Percentiles rank a stretch among this genome's conserved stretches.
Evolutionary conservation across 2,888 invertebrate genomes (phyloP).

Genomic region (Chrysotoxum bicinctum): DNA sequence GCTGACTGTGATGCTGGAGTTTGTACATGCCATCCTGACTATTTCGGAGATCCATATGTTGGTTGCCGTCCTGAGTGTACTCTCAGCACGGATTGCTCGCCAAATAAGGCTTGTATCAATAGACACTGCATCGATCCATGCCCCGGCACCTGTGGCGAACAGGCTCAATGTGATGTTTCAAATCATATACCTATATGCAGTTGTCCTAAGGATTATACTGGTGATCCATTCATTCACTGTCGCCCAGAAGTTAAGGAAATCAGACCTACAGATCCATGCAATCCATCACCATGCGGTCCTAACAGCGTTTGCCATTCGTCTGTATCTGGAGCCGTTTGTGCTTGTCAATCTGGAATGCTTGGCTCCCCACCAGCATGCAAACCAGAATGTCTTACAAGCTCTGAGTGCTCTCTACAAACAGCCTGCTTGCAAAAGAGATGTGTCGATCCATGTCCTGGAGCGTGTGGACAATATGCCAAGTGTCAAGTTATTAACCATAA

Average conservation of each 20-base stretch:
- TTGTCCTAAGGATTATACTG: constrained; percentile 85
- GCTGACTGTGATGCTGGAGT: constrained; percentile 87
- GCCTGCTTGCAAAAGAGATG: constrained; percentile 90
- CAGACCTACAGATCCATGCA: constrained; percentile 83
- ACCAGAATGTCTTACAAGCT: constrained; percentile 90
- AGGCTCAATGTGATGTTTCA: constrained; percentile 87
- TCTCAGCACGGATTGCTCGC: constrained; percentile 87
- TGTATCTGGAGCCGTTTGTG: constrained; percentile 86
- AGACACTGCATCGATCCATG: constrained; percentile 89
- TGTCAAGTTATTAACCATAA: constrained; percentile 92
- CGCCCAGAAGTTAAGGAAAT: constrained; percentile 77
- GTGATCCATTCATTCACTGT: constrained; percentile 88
- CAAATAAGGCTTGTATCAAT: constrained; percentile 87
- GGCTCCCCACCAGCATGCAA: constrained; percentile 89
- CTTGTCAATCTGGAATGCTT: constrained; percentile 87
- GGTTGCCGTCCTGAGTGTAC: constrained; percentile 89
- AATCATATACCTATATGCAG: constrained; percentile 89
- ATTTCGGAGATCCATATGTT: constrained; percentile 85
- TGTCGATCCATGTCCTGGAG: constrained; percentile 89
- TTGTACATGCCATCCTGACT: constrained; percentile 85
- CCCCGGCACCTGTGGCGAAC: constrained; percentile 88
- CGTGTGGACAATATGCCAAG: constrained; percentile 89
- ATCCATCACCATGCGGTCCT: constrained; percentile 89
- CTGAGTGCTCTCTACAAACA: constrained; percentile 88
- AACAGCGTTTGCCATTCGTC: constrained; percentile 87